Evolutionary conservation across 2,797 vertebrate genomes (phyloP).

Genomic region (Hemitrygon akajei): DNA sequence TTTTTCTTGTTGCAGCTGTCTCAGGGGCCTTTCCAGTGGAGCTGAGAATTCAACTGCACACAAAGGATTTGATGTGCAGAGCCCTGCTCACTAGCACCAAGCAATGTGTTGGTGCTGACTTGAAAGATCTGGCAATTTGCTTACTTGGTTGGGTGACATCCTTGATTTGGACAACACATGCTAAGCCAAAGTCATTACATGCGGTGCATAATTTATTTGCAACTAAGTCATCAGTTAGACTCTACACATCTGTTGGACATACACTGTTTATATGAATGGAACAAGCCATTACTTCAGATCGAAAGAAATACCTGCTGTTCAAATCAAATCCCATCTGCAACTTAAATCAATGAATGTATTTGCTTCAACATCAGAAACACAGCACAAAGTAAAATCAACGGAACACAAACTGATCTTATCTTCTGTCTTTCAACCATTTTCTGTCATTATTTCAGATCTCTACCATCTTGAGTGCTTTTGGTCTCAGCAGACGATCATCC

Average conservation of each 20-base stretch:
- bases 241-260: not conserved
- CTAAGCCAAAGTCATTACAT: not conserved
- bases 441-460: not conserved
- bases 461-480: not conserved
- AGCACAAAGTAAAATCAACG: not conserved
- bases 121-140: too few relatives aligned
- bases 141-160: too few relatives aligned
- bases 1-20: too few relatives aligned
- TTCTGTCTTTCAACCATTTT: not conserved
- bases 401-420: not conserved
- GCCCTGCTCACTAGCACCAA: too few relatives aligned
- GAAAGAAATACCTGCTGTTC: not conserved
- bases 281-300: not conserved
- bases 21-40: too few relatives aligned
- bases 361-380: not conserved
- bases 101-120: too few relatives aligned
- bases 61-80: too few relatives aligned
- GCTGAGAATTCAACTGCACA: too few relatives aligned
- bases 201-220: not conserved
- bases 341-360: not conserved
- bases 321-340: not conserved
- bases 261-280: not conserved
- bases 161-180: not conserved
- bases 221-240: not conserved
- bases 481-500: not conserved